A percentile compares a stretch with the other conserved stretches of the same genome.
phyloP scores from a whole-genome alignment of 2,797 vertebrate genomes.

The Petrocephalus sullivani region DNA sequence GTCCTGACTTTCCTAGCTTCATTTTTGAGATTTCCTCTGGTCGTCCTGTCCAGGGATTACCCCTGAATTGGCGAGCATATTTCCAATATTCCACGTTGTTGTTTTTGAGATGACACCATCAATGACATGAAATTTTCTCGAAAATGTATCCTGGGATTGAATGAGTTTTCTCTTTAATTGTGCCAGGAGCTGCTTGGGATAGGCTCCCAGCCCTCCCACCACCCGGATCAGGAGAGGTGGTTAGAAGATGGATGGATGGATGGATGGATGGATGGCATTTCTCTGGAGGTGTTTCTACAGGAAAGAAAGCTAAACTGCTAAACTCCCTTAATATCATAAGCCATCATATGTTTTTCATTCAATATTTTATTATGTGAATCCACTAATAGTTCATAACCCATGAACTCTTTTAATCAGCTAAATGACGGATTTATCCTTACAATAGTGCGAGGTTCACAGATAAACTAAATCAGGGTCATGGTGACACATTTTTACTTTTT shows the following conservation, averaged over 20 bases:
- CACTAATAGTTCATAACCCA: not conserved
- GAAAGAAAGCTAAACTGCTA: not conserved
- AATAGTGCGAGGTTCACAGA: not conserved
- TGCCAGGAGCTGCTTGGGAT: not conserved
- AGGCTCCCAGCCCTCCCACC: not conserved
- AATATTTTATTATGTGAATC: not conserved
- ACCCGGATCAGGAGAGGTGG: not conserved
- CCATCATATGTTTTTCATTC: not conserved
- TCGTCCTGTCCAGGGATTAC: not conserved
- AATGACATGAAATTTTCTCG: not conserved
- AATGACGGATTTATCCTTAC: not conserved
- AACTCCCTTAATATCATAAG: not conserved
- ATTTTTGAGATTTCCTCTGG: not conserved
- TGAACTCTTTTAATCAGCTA: not conserved
- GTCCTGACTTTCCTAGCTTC: not conserved
- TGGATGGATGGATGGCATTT: not conserved
- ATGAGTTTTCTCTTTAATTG: not conserved
- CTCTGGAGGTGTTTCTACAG: not conserved
- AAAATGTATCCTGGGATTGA: not conserved
- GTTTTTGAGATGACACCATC: not conserved
- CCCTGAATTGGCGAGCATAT: not conserved
- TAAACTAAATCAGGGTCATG: not conserved
- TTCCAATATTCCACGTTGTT: not conserved
- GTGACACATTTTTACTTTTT: not conserved
- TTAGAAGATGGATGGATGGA: not conserved